Evolutionary conservation across 2,113 vertebrate species (phyloP), one percentile per base, ranked within the genome.

Genomic region (Pachycephala philippinensis): DNA sequence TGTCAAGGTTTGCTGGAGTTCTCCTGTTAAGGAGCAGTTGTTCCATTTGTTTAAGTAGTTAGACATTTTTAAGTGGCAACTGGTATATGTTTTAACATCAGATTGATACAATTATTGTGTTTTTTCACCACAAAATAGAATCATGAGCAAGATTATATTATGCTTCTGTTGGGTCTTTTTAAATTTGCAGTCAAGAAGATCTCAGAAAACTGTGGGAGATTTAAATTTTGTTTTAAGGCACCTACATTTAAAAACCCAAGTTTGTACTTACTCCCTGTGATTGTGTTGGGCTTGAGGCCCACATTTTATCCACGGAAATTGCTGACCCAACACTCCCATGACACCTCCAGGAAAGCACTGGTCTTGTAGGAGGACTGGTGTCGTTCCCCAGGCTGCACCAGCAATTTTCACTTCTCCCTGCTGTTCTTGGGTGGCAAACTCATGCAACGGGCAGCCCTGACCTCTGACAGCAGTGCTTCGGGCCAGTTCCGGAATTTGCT

Each of bases 1-100:
- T 88, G 84, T 95, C 93, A 93, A 94, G 91, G 84, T 95, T 86
- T 96, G 42, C 57, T 60, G 53, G 44, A 60, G 52, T 42, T 80
- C 33, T 50, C 53, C 77, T 71, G 54, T 75, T 90, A 64, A 6
- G 21, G 44, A 78, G 40, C 35, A 88, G 40, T 33, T 78, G 16
- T 78, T 86, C n/a, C 28, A 75, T 84, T 66, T 22, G 8, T 89
- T 64, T 57, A 74, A 81, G 78, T 53, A 68, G 52, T 30, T 28
- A 40, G 49, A 76, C 10, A 33, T 56, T 70, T 83, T 63, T 24
- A 77, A 84, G 69, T 10, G 4, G 15, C 54, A 52, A 5, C 12
- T 22, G 23, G 52, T 39, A 13, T 11, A 7, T 16, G 8, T 75
- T 83, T 94, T 60, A 50, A 66, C 18, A 49, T 72, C 33, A 30